These are phyloP conservation scores for Athalia cordata DNA, from an alignment of 2,888 invertebrate species.

Conservation along the genomic window DNA sequence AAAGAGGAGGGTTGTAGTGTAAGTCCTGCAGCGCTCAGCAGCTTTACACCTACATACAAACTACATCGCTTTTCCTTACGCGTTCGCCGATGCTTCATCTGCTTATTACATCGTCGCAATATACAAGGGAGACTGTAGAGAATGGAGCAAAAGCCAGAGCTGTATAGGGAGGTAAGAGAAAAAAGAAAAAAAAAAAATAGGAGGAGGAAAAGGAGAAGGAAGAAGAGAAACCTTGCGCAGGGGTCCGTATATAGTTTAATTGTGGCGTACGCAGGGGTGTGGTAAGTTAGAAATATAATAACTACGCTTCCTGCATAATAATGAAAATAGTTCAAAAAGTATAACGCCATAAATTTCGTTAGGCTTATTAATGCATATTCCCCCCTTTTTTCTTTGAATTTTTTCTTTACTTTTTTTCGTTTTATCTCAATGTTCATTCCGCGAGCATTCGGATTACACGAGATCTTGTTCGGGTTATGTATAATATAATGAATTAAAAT, in stretches of 20 bases:
- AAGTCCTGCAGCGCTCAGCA: too few relatives aligned
- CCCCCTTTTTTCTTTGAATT: too few relatives aligned
- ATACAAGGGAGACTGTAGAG: neutral
- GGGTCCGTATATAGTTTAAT: slow-evolving; percentile 43
- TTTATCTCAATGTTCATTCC: too few relatives aligned
- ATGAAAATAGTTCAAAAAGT: neutral
- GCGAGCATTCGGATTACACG: too few relatives aligned
- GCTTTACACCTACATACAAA: too few relatives aligned
- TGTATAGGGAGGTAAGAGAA: neutral
- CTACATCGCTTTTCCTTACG: too few relatives aligned
- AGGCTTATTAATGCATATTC: too few relatives aligned
- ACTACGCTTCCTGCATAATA: neutral
- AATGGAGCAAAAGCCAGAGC: neutral
- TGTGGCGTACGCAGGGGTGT: neutral
- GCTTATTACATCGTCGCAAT: slow-evolving; percentile 12
- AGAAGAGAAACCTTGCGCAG: slow-evolving; percentile 1
- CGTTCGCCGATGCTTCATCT: neutral
- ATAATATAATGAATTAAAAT: too few relatives aligned
- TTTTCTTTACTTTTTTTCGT: too few relatives aligned
- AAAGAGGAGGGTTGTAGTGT: too few relatives aligned
- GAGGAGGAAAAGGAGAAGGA: slow-evolving; percentile 15
- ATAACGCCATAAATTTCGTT: too few relatives aligned
- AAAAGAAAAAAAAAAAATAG: neutral
- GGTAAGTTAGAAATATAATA: neutral
- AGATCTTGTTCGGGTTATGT: too few relatives aligned